Base-by-base conservation (phyloP, 2,113 vertebrate species). In the Oryzias woworae region DNA sequence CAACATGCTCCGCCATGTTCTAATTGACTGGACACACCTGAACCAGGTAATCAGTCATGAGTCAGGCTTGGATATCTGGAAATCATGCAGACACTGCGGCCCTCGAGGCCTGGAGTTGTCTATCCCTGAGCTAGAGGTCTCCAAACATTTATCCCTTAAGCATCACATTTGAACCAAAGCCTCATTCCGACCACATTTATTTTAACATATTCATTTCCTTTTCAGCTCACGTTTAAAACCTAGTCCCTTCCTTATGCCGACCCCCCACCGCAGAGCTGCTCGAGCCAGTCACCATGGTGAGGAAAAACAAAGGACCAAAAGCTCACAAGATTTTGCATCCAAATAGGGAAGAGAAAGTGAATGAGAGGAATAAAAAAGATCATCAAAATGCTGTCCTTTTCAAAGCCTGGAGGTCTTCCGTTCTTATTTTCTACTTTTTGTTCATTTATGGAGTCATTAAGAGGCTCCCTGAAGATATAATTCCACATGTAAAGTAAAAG, bases 211-310 rank as follows among this genome's bases (percentile, higher is more conserved):
- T 28, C 26, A 5, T 36, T 36, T 36, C 8, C 36, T 10, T 36
- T 36, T 36, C 36, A 36, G 36, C 8, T 36, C 36, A 36, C 10
- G 36, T 36, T 36, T 36, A 36, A 36, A 36, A 36, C 36, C 26
- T 28, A 24, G 8, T 63, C 45, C 58, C 64, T 49, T 28, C 44
- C 24, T 44, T 62, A 46, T 66, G 36, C 36, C 36, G 10, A 36
- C 36, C 63, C 62, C 56, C 59, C 26, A 14, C 14, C 43, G 14
- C 45, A 49, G 53, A 61, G 69, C 75, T 79, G 66, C 81, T 67
- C 70, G 66, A 68, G 69, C 77, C 60, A 15, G 82, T 91, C 75
- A 69, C 88, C 80, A 85, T 89, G 85, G 84, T 62, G 77, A 90
- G 82, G 60, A 62, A 75, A 82, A 83, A 89, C 77, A 89, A 90